Evolutionary conservation across 2,113 vertebrate genomes (phyloP).

Genomic region (Gadus macrocephalus): DNA sequence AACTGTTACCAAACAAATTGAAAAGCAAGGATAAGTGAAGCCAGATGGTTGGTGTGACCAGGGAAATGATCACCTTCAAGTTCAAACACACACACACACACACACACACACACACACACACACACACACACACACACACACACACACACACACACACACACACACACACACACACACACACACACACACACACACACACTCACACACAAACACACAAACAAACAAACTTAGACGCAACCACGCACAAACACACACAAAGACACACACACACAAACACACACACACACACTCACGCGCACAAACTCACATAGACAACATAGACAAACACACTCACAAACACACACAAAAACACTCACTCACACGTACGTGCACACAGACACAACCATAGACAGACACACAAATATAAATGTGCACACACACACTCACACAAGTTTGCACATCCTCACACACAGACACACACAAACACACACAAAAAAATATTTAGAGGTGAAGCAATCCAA

Average conservation of each 20-base stretch:
- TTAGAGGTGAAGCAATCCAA: no score
- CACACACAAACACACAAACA: conserved; percentile 2
- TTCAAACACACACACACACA: conserved; percentile 55
- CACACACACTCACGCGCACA: not conserved
- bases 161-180: not conserved
- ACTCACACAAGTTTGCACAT: not conserved
- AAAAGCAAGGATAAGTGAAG: not conserved
- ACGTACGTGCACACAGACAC: not conserved
- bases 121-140: not conserved
- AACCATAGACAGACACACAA: not conserved
- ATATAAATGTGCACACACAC: no score
- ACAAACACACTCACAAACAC: conserved; percentile 28
- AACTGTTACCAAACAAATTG: no score
- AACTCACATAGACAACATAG: conserved; percentile 47
- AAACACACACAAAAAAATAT: not conserved
- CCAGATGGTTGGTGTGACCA: not conserved
- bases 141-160: not conserved
- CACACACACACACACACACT: conserved; percentile 31
- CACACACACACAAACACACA: not conserved
- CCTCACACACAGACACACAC: not conserved
- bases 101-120: not conserved
- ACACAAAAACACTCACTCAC: conserved; percentile 51
- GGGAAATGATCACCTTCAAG: conserved; percentile 24
- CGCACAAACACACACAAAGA: not conserved
- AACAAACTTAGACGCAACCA: not conserved